phyloP scores from a whole-genome alignment of 1,140 invertebrate genomes.

The Bursaphelenchus mucronatus region DNA sequence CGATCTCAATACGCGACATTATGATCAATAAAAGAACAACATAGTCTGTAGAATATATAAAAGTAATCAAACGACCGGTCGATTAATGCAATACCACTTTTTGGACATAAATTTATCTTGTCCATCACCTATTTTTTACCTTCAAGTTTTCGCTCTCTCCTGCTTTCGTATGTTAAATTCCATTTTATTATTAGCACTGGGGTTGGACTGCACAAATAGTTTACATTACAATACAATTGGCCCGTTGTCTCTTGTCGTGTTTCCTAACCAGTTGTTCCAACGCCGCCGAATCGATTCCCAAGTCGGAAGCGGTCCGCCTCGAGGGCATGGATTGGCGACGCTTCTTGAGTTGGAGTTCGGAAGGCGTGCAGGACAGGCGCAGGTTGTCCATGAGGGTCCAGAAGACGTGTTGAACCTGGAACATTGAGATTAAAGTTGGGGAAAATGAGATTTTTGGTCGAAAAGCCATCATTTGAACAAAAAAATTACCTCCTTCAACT shows the following conservation, averaged over 20 bases:
- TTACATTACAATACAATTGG: conserved; percentile 21
- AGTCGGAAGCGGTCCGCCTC: conserved; percentile 36
- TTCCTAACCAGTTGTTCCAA: conserved; percentile 27
- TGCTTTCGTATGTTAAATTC: no score
- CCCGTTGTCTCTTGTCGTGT: conserved; percentile 28
- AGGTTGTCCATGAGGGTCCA: conserved; percentile 37
- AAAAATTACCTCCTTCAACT: conserved; percentile 33
- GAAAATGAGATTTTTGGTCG: background rate
- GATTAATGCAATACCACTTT: no score
- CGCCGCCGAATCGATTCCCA: conserved; percentile 38
- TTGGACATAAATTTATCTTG: no score
- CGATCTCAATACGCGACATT: no score
- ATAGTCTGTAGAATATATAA: no score
- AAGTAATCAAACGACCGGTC: no score
- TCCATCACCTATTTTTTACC: no score
- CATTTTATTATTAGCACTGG: no score
- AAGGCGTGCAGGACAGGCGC: conserved; percentile 17
- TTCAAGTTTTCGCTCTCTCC: no score
- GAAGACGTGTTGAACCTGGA: conserved; percentile 40
- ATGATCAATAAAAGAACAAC: no score
- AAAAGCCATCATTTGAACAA: background rate
- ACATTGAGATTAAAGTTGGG: background rate
- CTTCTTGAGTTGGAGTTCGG: conserved; percentile 30
- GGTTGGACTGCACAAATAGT: no score
- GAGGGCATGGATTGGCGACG: conserved; percentile 47